phyloP scores from a whole-genome alignment of 2,888 invertebrate species.

The Prosopocoilus inquinatus region DNA sequence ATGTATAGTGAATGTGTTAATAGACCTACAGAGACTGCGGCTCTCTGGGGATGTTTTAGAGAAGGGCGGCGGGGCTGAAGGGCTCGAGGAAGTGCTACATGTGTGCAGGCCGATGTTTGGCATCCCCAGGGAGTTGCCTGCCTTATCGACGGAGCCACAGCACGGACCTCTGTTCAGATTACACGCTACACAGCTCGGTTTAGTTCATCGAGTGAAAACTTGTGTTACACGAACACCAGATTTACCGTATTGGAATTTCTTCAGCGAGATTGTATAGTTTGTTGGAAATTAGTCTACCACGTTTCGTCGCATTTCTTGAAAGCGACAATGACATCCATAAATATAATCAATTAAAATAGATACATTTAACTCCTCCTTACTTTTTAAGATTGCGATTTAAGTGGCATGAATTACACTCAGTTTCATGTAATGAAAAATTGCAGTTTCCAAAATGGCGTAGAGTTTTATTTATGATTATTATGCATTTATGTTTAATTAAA shows the following conservation, averaged over 20 bases:
- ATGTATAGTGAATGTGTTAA: conserved; percentile 29
- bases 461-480: no score
- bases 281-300: conserved; percentile 4
- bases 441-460: no score
- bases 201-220: conserved; percentile 44
- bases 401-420: no score
- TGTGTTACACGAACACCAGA: conserved; percentile 46
- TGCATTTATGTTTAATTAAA: no score
- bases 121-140: conserved; percentile 45
- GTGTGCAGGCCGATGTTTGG: conserved; percentile 46
- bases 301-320: no score
- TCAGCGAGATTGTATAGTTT: conserved; percentile 17
- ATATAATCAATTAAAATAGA: no score
- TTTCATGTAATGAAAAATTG: no score
- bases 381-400: no score
- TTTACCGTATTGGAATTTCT: conserved; percentile 34
- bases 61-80: conserved; percentile 36
- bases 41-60: conserved; percentile 23
- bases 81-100: conserved; percentile 49
- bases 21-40: conserved; percentile 26
- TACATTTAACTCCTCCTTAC: no score
- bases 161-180: conserved; percentile 48
- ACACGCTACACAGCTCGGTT: conserved; percentile 47
- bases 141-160: conserved; percentile 47
- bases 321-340: no score